Evolutionary conservation across 2,113 vertebrate species (phyloP).

Genomic region (Atractosteus spatula): DNA sequence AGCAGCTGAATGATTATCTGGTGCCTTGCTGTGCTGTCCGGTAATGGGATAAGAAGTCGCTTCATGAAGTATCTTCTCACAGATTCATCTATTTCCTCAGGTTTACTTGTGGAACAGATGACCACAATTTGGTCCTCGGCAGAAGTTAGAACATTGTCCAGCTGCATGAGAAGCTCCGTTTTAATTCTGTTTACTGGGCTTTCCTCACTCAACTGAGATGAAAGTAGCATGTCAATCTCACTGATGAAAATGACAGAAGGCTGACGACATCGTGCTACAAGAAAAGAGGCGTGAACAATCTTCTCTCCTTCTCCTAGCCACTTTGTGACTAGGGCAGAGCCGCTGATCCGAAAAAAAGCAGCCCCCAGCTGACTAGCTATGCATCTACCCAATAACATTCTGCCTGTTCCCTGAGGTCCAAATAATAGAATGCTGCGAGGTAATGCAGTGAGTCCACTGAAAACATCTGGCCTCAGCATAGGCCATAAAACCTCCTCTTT

Average conservation of each 20-base stretch:
- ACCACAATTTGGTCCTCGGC: constrained; percentile 94
- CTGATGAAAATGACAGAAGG: constrained; percentile 94
- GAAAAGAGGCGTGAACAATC: constrained; percentile 91
- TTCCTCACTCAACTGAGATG: constrained; percentile 87
- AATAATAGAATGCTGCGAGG: constrained; percentile 96
- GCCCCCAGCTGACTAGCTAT: constrained; percentile 95
- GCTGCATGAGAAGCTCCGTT: constrained; percentile 94
- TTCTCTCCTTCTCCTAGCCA: constrained; percentile 94
- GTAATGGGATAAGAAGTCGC: constrained; percentile 95
- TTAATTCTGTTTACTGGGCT: constrained; percentile 90
- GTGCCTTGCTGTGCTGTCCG: constrained; percentile 92
- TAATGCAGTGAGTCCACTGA: constrained; percentile 88
- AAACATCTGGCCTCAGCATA: constrained; percentile 93
- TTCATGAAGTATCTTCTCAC: constrained; percentile 98
- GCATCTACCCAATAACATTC: constrained; percentile 89
- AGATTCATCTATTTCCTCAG: constrained; percentile 95
- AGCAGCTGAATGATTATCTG: constrained; percentile 99
- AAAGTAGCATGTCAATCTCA: constrained; percentile 92
- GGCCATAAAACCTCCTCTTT: constrained; percentile 99
- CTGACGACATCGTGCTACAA: constrained; percentile 93
- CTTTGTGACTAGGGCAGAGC: constrained; percentile 89
- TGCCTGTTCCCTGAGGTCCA: constrained; percentile 95
- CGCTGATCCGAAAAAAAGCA: constrained; percentile 86
- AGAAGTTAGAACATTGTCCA: constrained; percentile 90
- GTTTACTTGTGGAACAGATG: constrained; percentile 97